A percentile compares a stretch with the other conserved stretches of the same genome.
Conservation (phyloP, 92 coral and sea anemone species). For the Phymanthus crucifer region DNA sequence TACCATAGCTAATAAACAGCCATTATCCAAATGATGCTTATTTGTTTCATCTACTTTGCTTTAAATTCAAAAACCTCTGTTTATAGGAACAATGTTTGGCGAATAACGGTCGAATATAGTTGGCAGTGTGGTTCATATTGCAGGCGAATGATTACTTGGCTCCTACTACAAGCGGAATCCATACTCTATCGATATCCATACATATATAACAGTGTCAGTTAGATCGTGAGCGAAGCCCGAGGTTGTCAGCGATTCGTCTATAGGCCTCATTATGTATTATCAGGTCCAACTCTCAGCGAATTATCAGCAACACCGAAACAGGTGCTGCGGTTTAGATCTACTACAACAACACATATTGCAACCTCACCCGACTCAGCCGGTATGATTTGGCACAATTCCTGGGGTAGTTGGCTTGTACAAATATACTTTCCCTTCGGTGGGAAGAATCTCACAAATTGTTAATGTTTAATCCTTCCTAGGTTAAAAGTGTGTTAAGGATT, state of each 20-base stretch:
- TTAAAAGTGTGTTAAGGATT: neutral
- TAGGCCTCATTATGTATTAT: conserved; percentile 17
- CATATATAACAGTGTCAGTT: neutral
- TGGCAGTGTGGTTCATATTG: neutral
- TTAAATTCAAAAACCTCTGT: neutral
- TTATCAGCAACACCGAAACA: conserved; percentile 11
- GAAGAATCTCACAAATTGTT: neutral
- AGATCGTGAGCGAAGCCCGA: neutral
- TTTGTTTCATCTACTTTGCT: neutral
- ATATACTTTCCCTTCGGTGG: neutral
- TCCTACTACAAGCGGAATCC: neutral
- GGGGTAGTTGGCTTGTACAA: conserved; percentile 7
- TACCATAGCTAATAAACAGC: neutral
- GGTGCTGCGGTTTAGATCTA: conserved; percentile 32
- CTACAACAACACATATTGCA: neutral
- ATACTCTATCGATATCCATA: neutral
- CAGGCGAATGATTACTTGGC: neutral
- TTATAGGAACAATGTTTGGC: neutral
- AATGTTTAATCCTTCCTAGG: neutral
- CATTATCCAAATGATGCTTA: neutral
- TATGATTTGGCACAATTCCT: conserved; percentile 17
- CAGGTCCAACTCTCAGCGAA: conserved; percentile 9
- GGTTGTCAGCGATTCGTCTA: conserved; percentile 7
- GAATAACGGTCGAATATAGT: neutral
- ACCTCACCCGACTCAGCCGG: neutral